Evolutionary conservation across 2,113 vertebrate species (phyloP).

Genomic region (Nibea coibor): DNA sequence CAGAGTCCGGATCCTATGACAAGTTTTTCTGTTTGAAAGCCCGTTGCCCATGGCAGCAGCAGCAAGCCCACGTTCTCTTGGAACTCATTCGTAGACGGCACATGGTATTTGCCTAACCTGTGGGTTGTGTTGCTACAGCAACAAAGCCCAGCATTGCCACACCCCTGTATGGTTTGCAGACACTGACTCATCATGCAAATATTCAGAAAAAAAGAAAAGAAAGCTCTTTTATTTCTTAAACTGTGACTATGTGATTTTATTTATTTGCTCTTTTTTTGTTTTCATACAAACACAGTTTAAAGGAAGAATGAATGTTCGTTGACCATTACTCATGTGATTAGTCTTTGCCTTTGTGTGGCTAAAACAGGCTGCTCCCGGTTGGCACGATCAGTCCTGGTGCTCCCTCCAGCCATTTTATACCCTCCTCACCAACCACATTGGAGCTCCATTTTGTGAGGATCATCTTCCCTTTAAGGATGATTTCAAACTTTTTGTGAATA

Average conservation of each 20-base stretch:
- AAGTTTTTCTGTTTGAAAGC: constrained; percentile 74
- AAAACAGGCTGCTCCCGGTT: constrained; percentile 24
- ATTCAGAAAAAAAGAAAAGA: constrained; percentile 29
- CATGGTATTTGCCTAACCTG: constrained; percentile 77
- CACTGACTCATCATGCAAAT: constrained; percentile 78
- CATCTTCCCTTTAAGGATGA: neutral
- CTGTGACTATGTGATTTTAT: constrained; percentile 5
- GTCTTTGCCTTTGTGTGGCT: constrained; percentile 38
- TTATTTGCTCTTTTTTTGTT: constrained; percentile 8
- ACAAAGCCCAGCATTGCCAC: constrained; percentile 74
- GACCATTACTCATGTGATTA: neutral
- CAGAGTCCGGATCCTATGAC: constrained; percentile 67
- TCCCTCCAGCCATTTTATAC: constrained; percentile 76
- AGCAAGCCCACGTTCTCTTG: constrained; percentile 37
- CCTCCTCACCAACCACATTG: constrained; percentile 38
- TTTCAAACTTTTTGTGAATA: neutral
- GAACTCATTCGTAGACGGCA: constrained; percentile 59
- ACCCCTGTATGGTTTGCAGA: constrained; percentile 71
- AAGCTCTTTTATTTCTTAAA: neutral
- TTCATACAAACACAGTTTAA: neutral
- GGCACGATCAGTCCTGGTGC: constrained; percentile 46
- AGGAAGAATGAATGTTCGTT: neutral
- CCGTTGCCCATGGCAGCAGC: constrained; percentile 76
- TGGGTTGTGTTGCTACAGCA: constrained; percentile 76
- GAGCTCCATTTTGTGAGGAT: constrained; percentile 69